These are phyloP conservation scores for Lasaia peninsularis DNA, from an alignment of 1,140 invertebrate species.

Conservation along the genomic window DNA sequence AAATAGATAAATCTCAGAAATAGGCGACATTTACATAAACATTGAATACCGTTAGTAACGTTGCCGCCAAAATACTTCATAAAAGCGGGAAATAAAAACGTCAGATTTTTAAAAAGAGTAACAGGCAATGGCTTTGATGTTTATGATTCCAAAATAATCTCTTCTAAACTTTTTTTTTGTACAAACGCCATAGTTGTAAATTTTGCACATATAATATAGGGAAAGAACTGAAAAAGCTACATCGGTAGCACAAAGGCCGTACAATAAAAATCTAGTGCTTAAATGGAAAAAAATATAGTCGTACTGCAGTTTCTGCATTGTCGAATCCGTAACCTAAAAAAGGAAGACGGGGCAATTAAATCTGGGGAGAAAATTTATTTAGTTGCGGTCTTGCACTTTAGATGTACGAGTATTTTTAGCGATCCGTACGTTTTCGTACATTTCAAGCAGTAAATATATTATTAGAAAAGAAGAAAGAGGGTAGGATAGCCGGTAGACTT, in stretches of 20 bases:
- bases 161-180: background rate
- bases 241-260: constrained; percentile 3
- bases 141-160: background rate
- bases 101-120: constrained; percentile 12
- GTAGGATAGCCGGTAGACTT: too few relatives aligned
- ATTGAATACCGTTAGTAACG: background rate
- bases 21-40: background rate
- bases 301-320: constrained; percentile 12
- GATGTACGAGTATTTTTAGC: constrained; percentile 6
- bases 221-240: background rate
- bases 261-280: constrained; percentile 11
- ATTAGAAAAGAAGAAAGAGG: background rate
- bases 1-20: constrained; percentile 7
- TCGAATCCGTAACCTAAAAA: constrained; percentile 6
- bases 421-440: constrained; percentile 8
- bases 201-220: background rate
- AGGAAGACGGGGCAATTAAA: constrained; percentile 7
- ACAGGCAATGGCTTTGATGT: constrained; percentile 10
- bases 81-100: constrained; percentile 9
- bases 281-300: constrained; percentile 6
- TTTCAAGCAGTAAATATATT: constrained; percentile 3
- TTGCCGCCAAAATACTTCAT: constrained; percentile 9
- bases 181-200: background rate
- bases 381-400: constrained; percentile 10
- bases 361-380: constrained; percentile 9